Evolutionary conservation across 2,113 vertebrate genomes (phyloP).

Genomic region (Oenanthe oenanthe): DNA sequence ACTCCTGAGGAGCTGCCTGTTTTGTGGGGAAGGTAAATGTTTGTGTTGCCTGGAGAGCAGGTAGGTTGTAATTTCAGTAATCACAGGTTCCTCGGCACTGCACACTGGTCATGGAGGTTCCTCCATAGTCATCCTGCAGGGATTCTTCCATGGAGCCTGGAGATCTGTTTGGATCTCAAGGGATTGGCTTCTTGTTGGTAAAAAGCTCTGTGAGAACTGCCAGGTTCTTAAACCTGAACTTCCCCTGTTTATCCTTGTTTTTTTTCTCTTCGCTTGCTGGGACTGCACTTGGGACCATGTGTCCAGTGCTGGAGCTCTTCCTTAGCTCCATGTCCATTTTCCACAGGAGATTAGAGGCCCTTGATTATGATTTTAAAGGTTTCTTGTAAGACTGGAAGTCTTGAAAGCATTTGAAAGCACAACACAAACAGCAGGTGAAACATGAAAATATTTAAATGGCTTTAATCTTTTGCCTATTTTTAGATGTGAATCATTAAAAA

Average conservation of each 20-base stretch:
- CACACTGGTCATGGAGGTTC: neutral
- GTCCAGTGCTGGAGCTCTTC: accelerated
- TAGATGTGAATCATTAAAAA: neutral
- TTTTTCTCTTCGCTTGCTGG: neutral
- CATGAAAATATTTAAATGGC: neutral
- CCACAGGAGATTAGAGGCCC: neutral
- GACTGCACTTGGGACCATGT: accelerated
- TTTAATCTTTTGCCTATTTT: neutral
- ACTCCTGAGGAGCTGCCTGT: neutral
- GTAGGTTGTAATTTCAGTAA: neutral
- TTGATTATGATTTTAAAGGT: neutral
- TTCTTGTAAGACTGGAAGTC: neutral
- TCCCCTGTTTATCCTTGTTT: neutral
- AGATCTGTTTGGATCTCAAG: neutral
- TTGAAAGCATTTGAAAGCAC: neutral
- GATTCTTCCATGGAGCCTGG: neutral
- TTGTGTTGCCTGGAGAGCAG: neutral
- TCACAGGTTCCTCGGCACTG: neutral
- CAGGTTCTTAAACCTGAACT: neutral
- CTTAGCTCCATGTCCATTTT: neutral
- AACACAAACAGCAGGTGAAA: neutral
- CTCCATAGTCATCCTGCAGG: neutral
- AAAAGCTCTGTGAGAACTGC: neutral
- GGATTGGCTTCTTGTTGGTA: neutral
- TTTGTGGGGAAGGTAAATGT: neutral